These are phyloP conservation scores for Herpetotheres cachinnans DNA, from an alignment of 2,113 vertebrate species.

Conservation along the genomic window DNA sequence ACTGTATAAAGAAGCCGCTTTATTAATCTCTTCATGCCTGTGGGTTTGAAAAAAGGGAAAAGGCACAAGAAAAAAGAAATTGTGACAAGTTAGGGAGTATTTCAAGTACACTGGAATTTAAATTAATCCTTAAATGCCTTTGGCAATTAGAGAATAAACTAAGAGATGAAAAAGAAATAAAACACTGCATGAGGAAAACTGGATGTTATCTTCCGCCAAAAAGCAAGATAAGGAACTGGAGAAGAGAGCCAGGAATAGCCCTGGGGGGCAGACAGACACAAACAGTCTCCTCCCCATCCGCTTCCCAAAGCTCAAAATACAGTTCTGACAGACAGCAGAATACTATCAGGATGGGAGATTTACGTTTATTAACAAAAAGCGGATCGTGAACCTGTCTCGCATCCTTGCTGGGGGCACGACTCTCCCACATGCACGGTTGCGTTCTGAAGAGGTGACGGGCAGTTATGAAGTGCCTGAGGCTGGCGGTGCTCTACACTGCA, in stretches of 20 bases:
- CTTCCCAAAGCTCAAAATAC: neutral
- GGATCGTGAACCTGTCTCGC: accelerated
- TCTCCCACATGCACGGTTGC: accelerated
- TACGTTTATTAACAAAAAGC: neutral
- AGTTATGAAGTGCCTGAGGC: neutral
- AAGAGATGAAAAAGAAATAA: neutral
- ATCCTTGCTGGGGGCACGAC: neutral
- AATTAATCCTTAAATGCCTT: neutral
- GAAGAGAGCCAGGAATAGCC: neutral
- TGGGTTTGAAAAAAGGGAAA: neutral
- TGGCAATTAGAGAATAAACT: neutral
- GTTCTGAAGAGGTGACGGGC: neutral
- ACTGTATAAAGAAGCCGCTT: neutral
- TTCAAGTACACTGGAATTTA: neutral
- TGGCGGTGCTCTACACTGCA: accelerated
- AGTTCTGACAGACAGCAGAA: neutral
- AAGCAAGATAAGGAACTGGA: neutral
- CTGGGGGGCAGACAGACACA: neutral
- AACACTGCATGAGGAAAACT: neutral
- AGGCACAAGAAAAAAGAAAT: neutral
- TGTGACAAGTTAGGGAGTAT: neutral
- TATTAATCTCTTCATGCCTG: neutral
- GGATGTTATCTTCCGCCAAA: neutral
- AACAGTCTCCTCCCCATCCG: neutral
- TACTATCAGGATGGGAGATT: neutral